phyloP scores from a whole-genome alignment of 2,113 vertebrate species.

The Hemibagrus wyckioides region DNA sequence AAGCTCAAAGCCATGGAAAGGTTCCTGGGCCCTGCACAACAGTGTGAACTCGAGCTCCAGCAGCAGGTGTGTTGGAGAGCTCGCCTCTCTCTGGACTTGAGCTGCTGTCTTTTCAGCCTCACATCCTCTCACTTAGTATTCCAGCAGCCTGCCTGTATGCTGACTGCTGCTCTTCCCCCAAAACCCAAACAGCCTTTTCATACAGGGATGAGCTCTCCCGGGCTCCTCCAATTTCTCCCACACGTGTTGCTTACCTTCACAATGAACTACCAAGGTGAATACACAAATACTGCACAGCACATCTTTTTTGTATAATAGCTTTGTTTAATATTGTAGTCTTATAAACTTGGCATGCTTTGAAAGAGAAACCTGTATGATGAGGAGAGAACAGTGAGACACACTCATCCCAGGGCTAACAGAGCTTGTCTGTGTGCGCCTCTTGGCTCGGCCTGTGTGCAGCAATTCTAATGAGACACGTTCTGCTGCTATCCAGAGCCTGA shows the following conservation, averaged over 20 bases:
- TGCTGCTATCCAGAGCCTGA: conserved; percentile 23
- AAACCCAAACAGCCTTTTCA: conserved; percentile 37
- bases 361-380: conserved; percentile 25
- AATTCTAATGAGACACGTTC: conserved; percentile 53
- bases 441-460: conserved; percentile 36
- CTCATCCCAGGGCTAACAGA: conserved; percentile 40
- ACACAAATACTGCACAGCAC: not conserved
- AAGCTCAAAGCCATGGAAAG: not conserved
- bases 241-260: not conserved
- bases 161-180: conserved; percentile 17
- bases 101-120: conserved; percentile 34
- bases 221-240: conserved; percentile 12
- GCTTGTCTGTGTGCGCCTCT: conserved; percentile 40
- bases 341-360: conserved; percentile 11
- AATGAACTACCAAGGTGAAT: not conserved
- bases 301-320: not conserved
- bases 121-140: conserved; percentile 50
- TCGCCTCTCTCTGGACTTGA: conserved; percentile 20
- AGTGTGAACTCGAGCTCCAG: conserved; percentile 22
- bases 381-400: conserved; percentile 42
- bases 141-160: conserved; percentile 12
- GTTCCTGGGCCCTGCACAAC: conserved; percentile 32
- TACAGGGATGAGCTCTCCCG: conserved; percentile 30
- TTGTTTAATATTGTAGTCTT: conserved; percentile 14
- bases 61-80: conserved; percentile 48